A percentile compares a stretch with the other conserved stretches of the same genome.
Conservation (phyloP, 1,140 invertebrate genomes). For the Zaprionus tsacasi region DNA sequence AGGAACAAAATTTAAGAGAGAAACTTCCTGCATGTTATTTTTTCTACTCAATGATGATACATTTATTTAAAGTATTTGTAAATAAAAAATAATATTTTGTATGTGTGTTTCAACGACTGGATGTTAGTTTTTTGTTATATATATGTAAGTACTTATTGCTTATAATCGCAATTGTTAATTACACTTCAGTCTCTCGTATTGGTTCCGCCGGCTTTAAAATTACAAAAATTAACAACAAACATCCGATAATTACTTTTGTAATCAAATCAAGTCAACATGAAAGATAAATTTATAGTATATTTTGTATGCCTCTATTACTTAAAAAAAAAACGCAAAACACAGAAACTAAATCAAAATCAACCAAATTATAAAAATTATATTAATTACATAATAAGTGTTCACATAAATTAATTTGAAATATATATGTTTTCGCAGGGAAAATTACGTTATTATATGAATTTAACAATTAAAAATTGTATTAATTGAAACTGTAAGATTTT, state of each 20-base stretch:
- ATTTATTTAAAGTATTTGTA: not conserved
- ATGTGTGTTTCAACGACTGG: conserved; percentile 14
- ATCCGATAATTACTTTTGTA: conserved; percentile 73
- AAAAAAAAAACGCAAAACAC: conserved; percentile 18
- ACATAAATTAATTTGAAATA: not conserved
- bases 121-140: conserved; percentile 57
- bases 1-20: too few relatives aligned
- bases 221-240: conserved; percentile 85
- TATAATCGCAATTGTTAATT: conserved; percentile 81
- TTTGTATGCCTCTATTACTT: conserved; percentile 18
- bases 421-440: not conserved
- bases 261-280: conserved; percentile 56
- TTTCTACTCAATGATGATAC: not conserved
- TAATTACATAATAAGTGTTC: not conserved
- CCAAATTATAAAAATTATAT: not conserved
- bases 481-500: too few relatives aligned
- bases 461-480: not conserved
- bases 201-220: conserved; percentile 89
- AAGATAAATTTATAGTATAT: conserved; percentile 44
- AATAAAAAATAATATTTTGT: not conserved
- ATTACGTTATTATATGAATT: not conserved
- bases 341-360: conserved; percentile 16
- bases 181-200: conserved; percentile 89
- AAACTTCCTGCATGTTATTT: not conserved
- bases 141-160: conserved; percentile 52